These are phyloP conservation scores for Cyrtodaria siliqua DNA, from an alignment of 2,888 invertebrate species.

Conservation along the genomic window DNA sequence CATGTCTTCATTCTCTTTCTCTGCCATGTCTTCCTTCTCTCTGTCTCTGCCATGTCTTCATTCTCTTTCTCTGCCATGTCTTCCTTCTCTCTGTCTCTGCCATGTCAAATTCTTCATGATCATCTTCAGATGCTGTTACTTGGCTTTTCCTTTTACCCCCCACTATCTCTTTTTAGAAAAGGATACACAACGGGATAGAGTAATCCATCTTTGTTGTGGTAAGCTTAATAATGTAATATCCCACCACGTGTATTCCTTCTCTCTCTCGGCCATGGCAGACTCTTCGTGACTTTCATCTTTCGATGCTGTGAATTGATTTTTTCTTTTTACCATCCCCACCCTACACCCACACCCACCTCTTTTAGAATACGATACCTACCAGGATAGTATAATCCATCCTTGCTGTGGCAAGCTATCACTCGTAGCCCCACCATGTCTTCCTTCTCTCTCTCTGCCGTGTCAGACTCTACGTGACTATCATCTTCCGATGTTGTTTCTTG, in stretches of 20 bases:
- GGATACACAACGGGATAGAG: slow-evolving; percentile 83
- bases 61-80: too few species aligned
- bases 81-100: too few species aligned
- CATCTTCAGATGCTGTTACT: too few species aligned
- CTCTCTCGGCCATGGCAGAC: slow-evolving; percentile 11
- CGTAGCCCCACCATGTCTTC: slow-evolving; percentile 76
- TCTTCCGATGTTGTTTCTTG: slow-evolving; percentile 11
- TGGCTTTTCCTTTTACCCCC: too few species aligned
- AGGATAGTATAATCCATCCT: slow-evolving; percentile 83
- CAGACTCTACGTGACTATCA: slow-evolving; percentile 14
- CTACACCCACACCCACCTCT: too few species aligned
- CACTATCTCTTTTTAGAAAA: too few species aligned
- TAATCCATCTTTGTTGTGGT: slow-evolving; percentile 80
- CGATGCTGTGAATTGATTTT: background rate
- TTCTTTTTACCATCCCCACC: background rate
- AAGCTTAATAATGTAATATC: slow-evolving; percentile 81
- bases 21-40: too few species aligned
- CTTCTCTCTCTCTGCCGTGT: slow-evolving; percentile 25
- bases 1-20: too few species aligned
- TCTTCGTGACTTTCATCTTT: slow-evolving; percentile 12
- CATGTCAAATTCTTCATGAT: too few species aligned
- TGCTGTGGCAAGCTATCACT: slow-evolving; percentile 80
- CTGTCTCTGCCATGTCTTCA: too few species aligned
- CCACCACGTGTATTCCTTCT: slow-evolving; percentile 72
- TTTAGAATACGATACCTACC: too few species aligned